Base-by-base conservation (phyloP, 1,140 invertebrate genomes). In the Polypedilum pembai region DNA sequence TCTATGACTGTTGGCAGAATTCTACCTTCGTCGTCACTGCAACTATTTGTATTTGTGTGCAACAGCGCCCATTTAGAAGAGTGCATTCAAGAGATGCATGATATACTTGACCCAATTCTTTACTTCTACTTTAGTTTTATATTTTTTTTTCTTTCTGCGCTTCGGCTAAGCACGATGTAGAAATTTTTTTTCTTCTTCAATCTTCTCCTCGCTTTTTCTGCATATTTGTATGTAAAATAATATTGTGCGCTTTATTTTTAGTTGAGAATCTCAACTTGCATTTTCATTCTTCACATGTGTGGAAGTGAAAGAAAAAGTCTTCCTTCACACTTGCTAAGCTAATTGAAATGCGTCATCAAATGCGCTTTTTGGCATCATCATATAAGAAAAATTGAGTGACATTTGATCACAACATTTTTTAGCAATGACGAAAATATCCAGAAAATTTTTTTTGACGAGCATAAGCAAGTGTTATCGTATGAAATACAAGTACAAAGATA, bases 41-140 rank as follows among this genome's bases (percentile, higher is more conserved):
- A n/a, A n/a, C 3, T 56, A 8, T 56, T 12, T 69, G 17, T 18
- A 7, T 20, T 20, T 69, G 65, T 69, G 17, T 69, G 65, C 24
- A 33, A n/a, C n/a, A 69, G 65, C 20, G 65, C 65, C 65, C 7
- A 56, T 56, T 56, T 56, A 18, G 65, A 21, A 5, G 65, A 69
- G 65, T 7, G 20, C 65, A 69, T 69, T 69, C 65, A 69, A 69
- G 65, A 69, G 65, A 69, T 69, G 65, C 65, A 69, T 69, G 65
- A 69, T 69, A 69, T 69, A 69, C 65, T 69, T 69, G 65, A 69
- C 65, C 65, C 17, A 69, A 69, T 69, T 69, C 65, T 69, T 69
- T 10, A 18, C 12, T n/a, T 56, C n/a, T 56, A 56, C 45, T 56
- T 56, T 56, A 33, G 24, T 33, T 33, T 33, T 33, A 33, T 33